These are phyloP conservation scores for Sebastes minor DNA, from an alignment of 2,797 vertebrate species.

Conservation along the genomic window DNA sequence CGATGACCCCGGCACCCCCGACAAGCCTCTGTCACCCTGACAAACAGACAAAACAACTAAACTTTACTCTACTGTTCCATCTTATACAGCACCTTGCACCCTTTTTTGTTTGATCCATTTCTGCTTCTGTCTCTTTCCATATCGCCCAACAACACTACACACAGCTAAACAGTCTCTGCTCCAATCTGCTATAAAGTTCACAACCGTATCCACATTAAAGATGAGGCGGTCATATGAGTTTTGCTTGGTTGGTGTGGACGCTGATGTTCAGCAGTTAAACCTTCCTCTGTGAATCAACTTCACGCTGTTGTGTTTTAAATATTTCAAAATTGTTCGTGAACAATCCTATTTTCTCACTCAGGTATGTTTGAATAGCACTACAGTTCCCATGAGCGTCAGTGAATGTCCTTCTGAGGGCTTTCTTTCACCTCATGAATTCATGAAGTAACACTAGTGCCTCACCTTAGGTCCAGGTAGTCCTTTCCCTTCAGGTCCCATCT, in stretches of 20 bases:
- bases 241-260: neutral
- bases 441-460: neutral
- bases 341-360: neutral
- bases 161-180: neutral
- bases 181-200: neutral
- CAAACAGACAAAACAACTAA: conserved; percentile 12
- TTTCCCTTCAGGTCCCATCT: conserved; percentile 82
- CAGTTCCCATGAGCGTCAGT: neutral
- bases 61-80: neutral
- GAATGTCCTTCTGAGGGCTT: neutral
- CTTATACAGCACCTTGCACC: neutral
- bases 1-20: conserved; percentile 76
- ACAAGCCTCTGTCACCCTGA: conserved; percentile 85
- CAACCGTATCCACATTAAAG: neutral
- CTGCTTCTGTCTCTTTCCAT: neutral
- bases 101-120: neutral
- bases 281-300: neutral
- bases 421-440: neutral
- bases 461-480: conserved; percentile 88
- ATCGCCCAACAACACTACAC: neutral
- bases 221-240: neutral
- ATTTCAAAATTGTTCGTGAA: neutral
- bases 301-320: neutral
- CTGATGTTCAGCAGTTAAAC: neutral
- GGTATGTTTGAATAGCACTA: neutral